Conservation (phyloP, 2,797 vertebrate genomes). For the Platalea minor region DNA sequence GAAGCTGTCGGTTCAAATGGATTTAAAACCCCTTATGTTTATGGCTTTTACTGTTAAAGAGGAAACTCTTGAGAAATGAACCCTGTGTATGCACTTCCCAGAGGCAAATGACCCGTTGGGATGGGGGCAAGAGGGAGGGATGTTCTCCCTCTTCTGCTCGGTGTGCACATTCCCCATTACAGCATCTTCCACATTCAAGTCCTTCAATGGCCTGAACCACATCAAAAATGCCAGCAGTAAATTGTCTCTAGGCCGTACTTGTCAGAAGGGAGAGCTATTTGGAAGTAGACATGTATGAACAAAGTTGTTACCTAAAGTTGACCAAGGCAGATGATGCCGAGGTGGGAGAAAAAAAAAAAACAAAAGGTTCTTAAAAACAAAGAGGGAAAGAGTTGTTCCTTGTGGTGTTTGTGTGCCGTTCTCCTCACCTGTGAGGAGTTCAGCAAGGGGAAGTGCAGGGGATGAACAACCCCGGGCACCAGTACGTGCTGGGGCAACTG, state of each 20-base stretch:
- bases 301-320: not conserved
- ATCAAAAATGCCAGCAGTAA: not conserved
- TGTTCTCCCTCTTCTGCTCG: not conserved
- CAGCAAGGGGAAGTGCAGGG: not conserved
- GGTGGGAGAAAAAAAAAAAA: too few species aligned
- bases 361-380: not conserved
- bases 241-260: not conserved
- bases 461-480: not conserved
- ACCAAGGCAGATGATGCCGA: not conserved
- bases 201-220: not conserved
- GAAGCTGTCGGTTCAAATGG: not conserved
- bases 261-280: not conserved
- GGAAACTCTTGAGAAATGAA: not conserved
- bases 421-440: not conserved
- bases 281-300: not conserved
- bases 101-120: rapidly evolving
- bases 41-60: not conserved
- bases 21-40: rapidly evolving
- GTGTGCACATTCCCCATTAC: not conserved
- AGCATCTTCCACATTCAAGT: not conserved
- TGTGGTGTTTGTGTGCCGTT: not conserved
- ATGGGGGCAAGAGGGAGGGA: not conserved
- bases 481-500: not conserved
- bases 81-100: not conserved
- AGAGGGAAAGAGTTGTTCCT: not conserved